A percentile compares a stretch with the other conserved stretches of the same genome.
phyloP scores from a whole-genome alignment of 1,140 invertebrate species.

The Matsumurasca onukii region DNA sequence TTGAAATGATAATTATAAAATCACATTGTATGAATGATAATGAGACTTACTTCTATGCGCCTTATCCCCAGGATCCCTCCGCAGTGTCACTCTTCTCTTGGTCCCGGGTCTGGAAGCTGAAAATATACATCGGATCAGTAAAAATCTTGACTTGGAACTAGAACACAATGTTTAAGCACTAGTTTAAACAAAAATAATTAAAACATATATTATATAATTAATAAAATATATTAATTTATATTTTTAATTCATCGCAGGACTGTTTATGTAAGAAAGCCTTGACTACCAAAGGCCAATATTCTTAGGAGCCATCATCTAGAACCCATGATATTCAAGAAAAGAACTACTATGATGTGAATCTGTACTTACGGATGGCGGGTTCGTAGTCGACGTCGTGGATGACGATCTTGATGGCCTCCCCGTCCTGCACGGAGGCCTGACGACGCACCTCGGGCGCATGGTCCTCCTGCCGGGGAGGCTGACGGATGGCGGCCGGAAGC shows the following conservation, averaged over 20 bases:
- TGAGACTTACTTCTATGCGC: constrained; percentile 76
- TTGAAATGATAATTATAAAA: too few species aligned
- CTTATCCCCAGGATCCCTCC: constrained; percentile 78
- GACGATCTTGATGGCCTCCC: constrained; percentile 89
- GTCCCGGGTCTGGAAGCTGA: constrained; percentile 63
- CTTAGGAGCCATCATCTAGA: too few species aligned
- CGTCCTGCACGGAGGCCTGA: constrained; percentile 78
- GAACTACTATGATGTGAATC: too few species aligned
- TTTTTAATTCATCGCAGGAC: too few species aligned
- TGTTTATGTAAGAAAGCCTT: too few species aligned
- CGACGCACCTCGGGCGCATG: constrained; percentile 60
- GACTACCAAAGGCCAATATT: too few species aligned
- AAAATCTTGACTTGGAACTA: neutral
- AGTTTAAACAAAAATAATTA: neutral
- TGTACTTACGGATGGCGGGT: constrained; percentile 48
- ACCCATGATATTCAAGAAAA: too few species aligned
- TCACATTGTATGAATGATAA: too few species aligned
- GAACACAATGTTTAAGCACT: neutral
- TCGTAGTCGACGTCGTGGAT: constrained; percentile 85
- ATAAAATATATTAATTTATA: too few species aligned
- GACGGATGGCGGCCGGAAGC: constrained; percentile 49
- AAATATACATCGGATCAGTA: constrained; percentile 38
- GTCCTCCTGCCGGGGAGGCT: constrained; percentile 55
- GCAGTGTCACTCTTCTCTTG: constrained; percentile 70
- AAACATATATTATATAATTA: neutral